Evolutionary conservation across 2,113 vertebrate species (phyloP).

Genomic region (Pomatorhinus ruficollis): DNA sequence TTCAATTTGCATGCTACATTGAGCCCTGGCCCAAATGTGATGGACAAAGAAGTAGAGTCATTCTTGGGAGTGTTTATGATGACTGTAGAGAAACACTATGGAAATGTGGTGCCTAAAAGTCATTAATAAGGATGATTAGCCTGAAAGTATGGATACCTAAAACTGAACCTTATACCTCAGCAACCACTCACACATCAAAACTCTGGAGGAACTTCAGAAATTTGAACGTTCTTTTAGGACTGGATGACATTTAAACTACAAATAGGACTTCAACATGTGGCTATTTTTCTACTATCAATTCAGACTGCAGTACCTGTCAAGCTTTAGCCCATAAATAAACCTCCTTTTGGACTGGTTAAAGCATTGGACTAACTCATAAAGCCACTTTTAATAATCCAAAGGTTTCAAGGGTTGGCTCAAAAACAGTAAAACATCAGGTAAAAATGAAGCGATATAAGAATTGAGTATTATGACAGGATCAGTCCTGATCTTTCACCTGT

Average conservation of each 20-base stretch:
- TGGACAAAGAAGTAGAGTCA: constrained; percentile 42
- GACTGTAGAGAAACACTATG: background rate
- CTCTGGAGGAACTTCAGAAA: background rate
- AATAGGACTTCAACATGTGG: background rate
- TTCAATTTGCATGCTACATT: background rate
- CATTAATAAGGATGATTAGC: background rate
- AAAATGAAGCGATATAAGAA: background rate
- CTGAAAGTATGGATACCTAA: background rate
- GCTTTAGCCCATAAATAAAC: background rate
- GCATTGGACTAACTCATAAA: background rate
- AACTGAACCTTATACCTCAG: background rate
- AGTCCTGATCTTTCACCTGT: background rate
- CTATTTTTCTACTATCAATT: constrained; percentile 14
- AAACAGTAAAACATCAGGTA: background rate
- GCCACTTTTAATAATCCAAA: background rate
- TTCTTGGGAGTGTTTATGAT: constrained; percentile 28
- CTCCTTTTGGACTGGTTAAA: background rate
- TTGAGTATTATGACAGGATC: background rate
- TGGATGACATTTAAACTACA: background rate
- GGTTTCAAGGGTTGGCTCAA: background rate
- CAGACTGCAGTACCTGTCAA: background rate
- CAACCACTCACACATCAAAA: background rate
- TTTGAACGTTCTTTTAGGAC: background rate
- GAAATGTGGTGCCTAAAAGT: background rate
- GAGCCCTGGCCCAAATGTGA: constrained; percentile 18